These are phyloP conservation scores for Lagopus leucura DNA, from an alignment of 2,113 vertebrate genomes.

Conservation along the genomic window DNA sequence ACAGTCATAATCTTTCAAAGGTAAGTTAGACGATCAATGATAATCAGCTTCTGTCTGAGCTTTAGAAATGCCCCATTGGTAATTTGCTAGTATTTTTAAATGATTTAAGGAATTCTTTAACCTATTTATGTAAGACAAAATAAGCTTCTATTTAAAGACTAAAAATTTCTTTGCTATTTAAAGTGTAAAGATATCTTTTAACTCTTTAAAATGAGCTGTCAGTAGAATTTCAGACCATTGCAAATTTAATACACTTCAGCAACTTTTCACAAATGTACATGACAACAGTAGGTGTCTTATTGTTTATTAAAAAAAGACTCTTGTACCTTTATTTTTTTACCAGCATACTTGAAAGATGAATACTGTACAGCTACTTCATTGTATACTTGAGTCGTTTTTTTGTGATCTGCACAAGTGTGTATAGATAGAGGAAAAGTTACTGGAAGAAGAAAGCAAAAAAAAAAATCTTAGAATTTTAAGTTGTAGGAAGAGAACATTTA, in stretches of 20 bases:
- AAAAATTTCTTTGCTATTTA: neutral
- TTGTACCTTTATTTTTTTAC: neutral
- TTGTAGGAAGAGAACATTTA: rapidly evolving
- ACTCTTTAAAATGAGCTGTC: neutral
- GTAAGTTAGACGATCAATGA: neutral
- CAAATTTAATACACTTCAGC: neutral
- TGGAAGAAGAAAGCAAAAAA: neutral
- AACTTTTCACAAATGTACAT: neutral
- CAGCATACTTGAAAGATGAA: neutral
- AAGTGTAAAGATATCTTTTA: neutral
- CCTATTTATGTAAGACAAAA: neutral
- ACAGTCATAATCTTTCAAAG: neutral
- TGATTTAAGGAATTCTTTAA: neutral
- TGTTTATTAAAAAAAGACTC: neutral
- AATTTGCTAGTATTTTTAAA: neutral
- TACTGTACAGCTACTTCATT: neutral
- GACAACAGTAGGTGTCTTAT: neutral
- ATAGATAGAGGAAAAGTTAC: neutral
- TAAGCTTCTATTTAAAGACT: neutral
- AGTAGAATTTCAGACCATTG: neutral
- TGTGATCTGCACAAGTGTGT: neutral
- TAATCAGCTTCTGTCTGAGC: neutral
- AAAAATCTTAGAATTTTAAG: neutral
- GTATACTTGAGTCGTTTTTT: neutral
- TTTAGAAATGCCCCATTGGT: neutral